Evolutionary conservation across 2,888 invertebrate genomes (phyloP).

Genomic region (Caenorhabditis angaria): DNA sequence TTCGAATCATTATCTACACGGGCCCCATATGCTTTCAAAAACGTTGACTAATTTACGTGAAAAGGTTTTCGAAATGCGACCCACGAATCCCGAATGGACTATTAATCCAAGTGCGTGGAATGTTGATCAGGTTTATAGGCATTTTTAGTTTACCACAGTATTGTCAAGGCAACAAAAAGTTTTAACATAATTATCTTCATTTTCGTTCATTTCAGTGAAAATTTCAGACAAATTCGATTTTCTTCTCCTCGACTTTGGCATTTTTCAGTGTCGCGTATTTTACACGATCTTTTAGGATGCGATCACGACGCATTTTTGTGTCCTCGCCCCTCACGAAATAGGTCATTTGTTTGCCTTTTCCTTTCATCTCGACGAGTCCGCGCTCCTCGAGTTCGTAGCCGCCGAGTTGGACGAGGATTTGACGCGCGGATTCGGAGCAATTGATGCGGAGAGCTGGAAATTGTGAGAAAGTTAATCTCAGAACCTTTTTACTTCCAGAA

Average conservation of each 20-base stretch:
- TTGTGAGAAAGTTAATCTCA: too few species aligned
- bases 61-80: slow-evolving; percentile 35
- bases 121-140: slow-evolving; percentile 55
- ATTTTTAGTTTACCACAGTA: slow-evolving; percentile 22
- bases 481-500: too few species aligned
- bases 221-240: slow-evolving; percentile 24
- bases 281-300: slow-evolving; percentile 46
- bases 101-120: slow-evolving; percentile 60
- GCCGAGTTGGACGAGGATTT: slow-evolving; percentile 73
- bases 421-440: slow-evolving; percentile 50
- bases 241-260: slow-evolving; percentile 36
- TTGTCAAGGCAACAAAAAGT: too few species aligned
- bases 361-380: slow-evolving; percentile 74
- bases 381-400: slow-evolving; percentile 73
- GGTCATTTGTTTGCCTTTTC: slow-evolving; percentile 74
- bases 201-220: background rate
- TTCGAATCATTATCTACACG: slow-evolving; percentile 53
- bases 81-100: slow-evolving; percentile 46
- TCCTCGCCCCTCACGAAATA: slow-evolving; percentile 74
- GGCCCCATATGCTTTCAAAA: slow-evolving; percentile 49
- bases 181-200: too few species aligned
- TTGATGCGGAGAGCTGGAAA: slow-evolving; percentile 53
- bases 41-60: slow-evolving; percentile 39
- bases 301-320: slow-evolving; percentile 55
- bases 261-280: slow-evolving; percentile 45